Evolutionary conservation across 2,797 vertebrate species (phyloP).

Genomic region (Masticophis lateralis): DNA sequence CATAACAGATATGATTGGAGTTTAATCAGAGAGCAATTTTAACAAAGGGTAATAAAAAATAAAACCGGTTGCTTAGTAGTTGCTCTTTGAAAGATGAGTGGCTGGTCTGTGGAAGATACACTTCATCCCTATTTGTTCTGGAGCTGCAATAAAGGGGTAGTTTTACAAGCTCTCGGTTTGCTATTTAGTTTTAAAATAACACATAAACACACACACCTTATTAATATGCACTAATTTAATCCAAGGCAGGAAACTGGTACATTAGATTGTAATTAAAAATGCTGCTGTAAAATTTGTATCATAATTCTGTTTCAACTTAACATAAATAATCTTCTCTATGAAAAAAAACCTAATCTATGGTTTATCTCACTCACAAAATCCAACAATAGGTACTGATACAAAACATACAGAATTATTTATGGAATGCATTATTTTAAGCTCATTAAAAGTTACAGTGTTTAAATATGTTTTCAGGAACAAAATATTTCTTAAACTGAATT

Average conservation of each 20-base stretch:
- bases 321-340: background rate
- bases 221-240: background rate
- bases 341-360: background rate
- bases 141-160: background rate
- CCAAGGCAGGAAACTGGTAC: background rate
- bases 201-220: background rate
- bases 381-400: background rate
- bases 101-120: background rate
- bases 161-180: background rate
- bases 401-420: background rate
- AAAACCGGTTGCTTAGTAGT: background rate
- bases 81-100: background rate
- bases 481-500: background rate
- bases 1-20: background rate
- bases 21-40: background rate
- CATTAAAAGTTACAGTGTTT: constrained; percentile 11
- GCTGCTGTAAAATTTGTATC: background rate
- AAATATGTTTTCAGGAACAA: background rate
- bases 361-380: background rate
- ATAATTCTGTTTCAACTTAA: background rate
- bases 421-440: background rate
- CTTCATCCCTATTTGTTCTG: background rate
- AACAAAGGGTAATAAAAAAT: background rate
- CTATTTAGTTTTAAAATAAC: background rate
- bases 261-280: background rate